Base-by-base conservation (phyloP, 2,888 invertebrate genomes). In the Cataglyphis altisquamis region DNA sequence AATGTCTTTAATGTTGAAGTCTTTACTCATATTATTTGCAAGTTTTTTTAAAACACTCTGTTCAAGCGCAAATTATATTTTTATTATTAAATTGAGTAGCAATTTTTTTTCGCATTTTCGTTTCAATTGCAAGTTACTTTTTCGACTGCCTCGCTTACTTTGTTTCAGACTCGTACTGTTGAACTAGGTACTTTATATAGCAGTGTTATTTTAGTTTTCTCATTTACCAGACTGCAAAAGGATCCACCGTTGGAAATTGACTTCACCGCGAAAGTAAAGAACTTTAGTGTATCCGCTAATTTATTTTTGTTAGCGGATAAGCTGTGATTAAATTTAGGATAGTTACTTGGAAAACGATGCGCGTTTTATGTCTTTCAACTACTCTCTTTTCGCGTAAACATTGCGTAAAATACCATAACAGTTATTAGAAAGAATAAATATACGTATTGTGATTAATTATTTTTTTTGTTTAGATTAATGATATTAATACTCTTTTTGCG, bases 251-350 rank as follows among this genome's bases (percentile, higher is more conserved):
- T 41, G 45, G 78, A 70, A 80, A 70, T 70, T 80, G 57, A 41
- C 57, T 78, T 60, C 45, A 32, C 70, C 32, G 45, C 60, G 60
- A 60, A 78, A 68, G 68, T 60, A 45, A 70, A 70, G 70, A 80
- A 80, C 78, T 80, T 70, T 52, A 45, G 66, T 39, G 36, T 80
- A 60, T 60, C 60, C 25, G 60, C 21, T 80, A 70, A 80, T 70
- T 80, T 80, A 80, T 80, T 80, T 80, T 70, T 70, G 70, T 80
- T 70, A 60, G 78, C 21, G 60, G 1, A 62, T 80, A 70, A 80
- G 60, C 70, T 18, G 18, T 60, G 70, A 80, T 80, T 70, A 78
- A 70, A 70, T 78, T 70, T 70, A 60, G 72, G 45, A 45, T 21
- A 41, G 21, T 36, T 48, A 32, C 45, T 55, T 45, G 60, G n/a